Percentiles rank a stretch among this genome's conserved stretches.
These are phyloP conservation scores for Chitala chitala DNA, from an alignment of 2,113 vertebrate genomes.

Conservation along the genomic window DNA sequence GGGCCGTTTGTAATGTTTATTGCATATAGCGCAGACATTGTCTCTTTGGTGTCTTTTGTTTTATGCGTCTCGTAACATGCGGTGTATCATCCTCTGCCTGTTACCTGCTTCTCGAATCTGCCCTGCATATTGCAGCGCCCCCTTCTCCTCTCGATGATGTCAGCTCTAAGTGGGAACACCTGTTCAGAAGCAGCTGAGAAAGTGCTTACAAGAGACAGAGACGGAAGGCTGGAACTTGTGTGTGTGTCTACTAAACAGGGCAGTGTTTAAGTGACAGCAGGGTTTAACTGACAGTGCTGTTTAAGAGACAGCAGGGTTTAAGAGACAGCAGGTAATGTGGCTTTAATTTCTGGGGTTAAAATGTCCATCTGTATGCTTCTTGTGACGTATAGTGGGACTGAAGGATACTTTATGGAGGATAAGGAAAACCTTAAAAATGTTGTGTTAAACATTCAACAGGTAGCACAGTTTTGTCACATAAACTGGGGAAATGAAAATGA, in stretches of 20 bases:
- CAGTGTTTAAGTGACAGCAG: no score
- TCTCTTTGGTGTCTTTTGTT: constrained; percentile 13
- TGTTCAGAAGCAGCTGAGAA: neutral
- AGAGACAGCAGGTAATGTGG: no score
- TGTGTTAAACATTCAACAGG: no score
- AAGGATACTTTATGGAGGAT: no score
- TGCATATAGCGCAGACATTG: constrained; percentile 4
- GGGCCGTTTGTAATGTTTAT: constrained; percentile 16
- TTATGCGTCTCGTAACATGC: constrained; percentile 41
- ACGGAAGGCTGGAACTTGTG: neutral
- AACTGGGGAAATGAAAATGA: no score
- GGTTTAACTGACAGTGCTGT: no score
- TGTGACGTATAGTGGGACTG: no score
- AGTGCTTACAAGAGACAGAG: neutral
- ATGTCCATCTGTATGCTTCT: no score
- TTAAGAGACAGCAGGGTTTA: no score
- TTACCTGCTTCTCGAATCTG: neutral
- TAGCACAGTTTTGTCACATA: no score
- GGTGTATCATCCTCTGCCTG: constrained; percentile 18
- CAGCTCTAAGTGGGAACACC: neutral
- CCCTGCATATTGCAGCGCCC: neutral
- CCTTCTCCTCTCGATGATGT: neutral
- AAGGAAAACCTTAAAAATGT: no score
- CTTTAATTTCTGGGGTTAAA: no score
- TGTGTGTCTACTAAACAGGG: neutral